Evolutionary conservation across 2,888 invertebrate genomes (phyloP).

Genomic region (Rotaria macrura): DNA sequence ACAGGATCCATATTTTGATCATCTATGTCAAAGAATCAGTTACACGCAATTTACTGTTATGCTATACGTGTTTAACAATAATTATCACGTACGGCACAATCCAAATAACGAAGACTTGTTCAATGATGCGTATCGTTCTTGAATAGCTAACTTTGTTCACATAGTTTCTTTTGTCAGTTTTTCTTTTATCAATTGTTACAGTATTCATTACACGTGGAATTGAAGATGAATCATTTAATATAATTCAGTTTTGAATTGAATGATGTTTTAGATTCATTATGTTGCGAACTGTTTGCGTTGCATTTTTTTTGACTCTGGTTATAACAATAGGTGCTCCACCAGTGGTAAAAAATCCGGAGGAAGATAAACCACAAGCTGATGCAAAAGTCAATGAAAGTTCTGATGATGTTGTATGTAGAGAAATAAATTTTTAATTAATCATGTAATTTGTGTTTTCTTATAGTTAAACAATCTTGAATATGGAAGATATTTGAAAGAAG

Average conservation of each 20-base stretch:
- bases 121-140: background rate
- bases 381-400: background rate
- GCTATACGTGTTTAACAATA: too few relatives aligned
- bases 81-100: background rate
- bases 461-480: slow-evolving; percentile 53
- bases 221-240: too few relatives aligned
- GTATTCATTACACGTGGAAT: too few relatives aligned
- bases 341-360: background rate
- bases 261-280: background rate
- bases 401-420: background rate
- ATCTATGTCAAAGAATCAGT: background rate
- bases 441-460: background rate
- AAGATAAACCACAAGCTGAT: background rate
- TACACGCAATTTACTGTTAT: too few relatives aligned
- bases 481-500: slow-evolving; percentile 75
- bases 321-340: background rate
- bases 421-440: background rate
- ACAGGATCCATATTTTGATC: background rate
- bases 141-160: too few relatives aligned
- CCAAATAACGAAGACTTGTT: background rate
- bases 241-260: too few relatives aligned
- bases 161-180: too few relatives aligned
- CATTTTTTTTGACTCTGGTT: background rate
- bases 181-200: too few relatives aligned
- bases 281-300: background rate